Percentiles rank a stretch among this genome's conserved stretches.
Conservation (phyloP, 2,113 vertebrate genomes). For the Forbesichthys papilliferus region DNA sequence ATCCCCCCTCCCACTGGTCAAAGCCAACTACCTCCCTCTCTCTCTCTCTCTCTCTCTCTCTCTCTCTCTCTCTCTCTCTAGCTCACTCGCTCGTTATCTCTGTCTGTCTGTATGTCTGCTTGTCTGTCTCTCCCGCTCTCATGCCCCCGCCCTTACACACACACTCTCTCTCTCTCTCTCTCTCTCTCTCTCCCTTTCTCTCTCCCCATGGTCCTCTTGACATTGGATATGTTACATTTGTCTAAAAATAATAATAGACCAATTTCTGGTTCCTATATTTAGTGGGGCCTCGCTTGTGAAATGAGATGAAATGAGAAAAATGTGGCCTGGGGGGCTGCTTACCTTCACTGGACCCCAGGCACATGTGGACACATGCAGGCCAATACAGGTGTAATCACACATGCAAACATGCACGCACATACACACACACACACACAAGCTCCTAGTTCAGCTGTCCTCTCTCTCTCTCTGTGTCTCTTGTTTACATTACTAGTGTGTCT, state of each 20-base stretch:
- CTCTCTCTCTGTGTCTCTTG: not conserved
- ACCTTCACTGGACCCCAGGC: slow-evolving; percentile 3
- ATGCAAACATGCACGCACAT: not conserved
- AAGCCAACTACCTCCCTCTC: slow-evolving; percentile 19
- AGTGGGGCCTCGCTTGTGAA: slow-evolving; percentile 29
- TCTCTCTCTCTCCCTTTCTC: slow-evolving; percentile 22
- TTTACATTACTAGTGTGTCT: no score
- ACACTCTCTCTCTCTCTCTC: not conserved
- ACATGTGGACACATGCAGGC: slow-evolving; percentile 2
- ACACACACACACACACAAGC: slow-evolving; percentile 19
- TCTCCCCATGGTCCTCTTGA: slow-evolving; percentile 52
- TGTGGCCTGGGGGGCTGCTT: slow-evolving; percentile 43
- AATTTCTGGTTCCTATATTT: slow-evolving; percentile 53
- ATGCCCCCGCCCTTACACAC: not conserved
- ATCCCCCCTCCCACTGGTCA: slow-evolving; percentile 42
- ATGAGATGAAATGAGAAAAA: slow-evolving; percentile 35
- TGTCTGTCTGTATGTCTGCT: not conserved
- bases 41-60: no score
- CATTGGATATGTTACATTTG: slow-evolving; percentile 52
- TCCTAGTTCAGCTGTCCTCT: not conserved
- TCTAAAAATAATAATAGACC: slow-evolving; percentile 66
- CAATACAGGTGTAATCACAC: not conserved
- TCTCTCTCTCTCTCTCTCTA: no score
- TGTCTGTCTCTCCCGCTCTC: no score
- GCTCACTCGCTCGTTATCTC: not conserved